These are phyloP conservation scores for Misgurnus mizolepis DNA, from an alignment of 2,113 vertebrate genomes.

Conservation along the genomic window DNA sequence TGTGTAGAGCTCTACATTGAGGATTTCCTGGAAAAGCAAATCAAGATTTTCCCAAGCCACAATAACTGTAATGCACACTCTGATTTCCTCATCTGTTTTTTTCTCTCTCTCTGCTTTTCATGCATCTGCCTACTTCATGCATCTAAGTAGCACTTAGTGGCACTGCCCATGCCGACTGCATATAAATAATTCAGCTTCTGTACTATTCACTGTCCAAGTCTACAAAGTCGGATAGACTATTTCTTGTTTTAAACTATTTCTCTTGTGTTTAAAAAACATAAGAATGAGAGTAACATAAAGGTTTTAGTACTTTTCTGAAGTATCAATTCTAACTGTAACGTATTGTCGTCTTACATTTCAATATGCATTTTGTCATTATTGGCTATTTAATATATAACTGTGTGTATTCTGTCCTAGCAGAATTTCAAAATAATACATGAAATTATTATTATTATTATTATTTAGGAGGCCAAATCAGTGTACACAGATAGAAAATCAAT, in stretches of 20 bases:
- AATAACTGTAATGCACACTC: not conserved
- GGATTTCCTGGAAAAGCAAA: constrained; percentile 57
- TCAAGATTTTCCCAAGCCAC: not conserved
- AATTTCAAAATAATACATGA: too few relatives aligned
- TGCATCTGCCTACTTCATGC: constrained; percentile 25
- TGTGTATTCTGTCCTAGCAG: too few relatives aligned
- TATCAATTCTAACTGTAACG: too few relatives aligned
- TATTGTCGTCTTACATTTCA: too few relatives aligned
- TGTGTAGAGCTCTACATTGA: constrained; percentile 67
- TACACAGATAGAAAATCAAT: too few relatives aligned
- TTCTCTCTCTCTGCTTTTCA: constrained; percentile 11
- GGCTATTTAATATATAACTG: not conserved
- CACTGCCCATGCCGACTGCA: not conserved
- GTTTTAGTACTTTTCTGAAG: too few relatives aligned
- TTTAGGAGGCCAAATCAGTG: too few relatives aligned
- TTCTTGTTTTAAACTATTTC: too few relatives aligned
- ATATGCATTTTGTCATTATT: not conserved
- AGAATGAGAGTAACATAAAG: too few relatives aligned
- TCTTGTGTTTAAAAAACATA: too few relatives aligned
- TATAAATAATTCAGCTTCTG: not conserved
- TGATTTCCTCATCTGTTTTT: not conserved
- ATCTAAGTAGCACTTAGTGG: constrained; percentile 15
- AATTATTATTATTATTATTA: too few relatives aligned
- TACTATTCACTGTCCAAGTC: not conserved
- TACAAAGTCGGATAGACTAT: not conserved